phyloP scores from a whole-genome alignment of 23 tunicate species.

The Trididemnum miniatum region DNA sequence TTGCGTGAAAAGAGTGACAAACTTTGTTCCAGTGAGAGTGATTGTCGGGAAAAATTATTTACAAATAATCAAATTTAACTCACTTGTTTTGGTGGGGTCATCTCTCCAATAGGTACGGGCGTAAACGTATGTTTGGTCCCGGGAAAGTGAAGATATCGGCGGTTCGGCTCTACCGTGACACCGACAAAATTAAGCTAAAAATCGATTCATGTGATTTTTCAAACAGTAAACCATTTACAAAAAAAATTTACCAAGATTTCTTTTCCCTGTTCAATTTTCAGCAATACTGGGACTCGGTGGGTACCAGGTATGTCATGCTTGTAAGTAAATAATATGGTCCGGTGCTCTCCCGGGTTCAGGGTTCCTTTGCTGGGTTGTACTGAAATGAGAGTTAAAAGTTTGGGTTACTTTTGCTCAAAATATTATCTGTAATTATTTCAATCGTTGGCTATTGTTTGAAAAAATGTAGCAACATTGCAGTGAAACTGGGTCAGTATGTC shows the following conservation, averaged over 20 bases:
- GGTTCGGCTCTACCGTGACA: slow-evolving; percentile 80
- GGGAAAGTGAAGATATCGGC: slow-evolving; percentile 87
- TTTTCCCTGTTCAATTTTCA: slow-evolving; percentile 87
- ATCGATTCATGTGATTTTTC: too few species aligned
- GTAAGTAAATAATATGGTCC: slow-evolving; percentile 62
- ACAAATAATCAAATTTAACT: too few species aligned
- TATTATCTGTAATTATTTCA: too few species aligned
- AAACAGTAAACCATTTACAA: too few species aligned
- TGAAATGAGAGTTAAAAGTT: too few species aligned
- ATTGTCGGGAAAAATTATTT: too few species aligned
- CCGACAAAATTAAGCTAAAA: slow-evolving; percentile 86
- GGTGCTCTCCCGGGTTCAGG: slow-evolving; percentile 59
- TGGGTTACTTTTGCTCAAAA: too few species aligned
- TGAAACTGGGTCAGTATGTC: too few species aligned
- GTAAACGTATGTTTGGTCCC: slow-evolving; percentile 79
- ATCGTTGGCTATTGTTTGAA: too few species aligned
- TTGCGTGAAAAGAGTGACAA: too few species aligned
- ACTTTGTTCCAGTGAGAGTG: too few species aligned
- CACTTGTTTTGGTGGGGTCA: slow-evolving; percentile 81
- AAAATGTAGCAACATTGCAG: too few species aligned
- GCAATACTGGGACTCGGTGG: slow-evolving; percentile 82
- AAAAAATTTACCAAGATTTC: slow-evolving; percentile 86
- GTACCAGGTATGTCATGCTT: slow-evolving; percentile 89
- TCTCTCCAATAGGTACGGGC: slow-evolving; percentile 79
- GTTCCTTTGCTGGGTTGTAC: slow-evolving; percentile 72